Evolutionary conservation across 1,140 invertebrate species (phyloP).

Genomic region (Aphidius ervi): DNA sequence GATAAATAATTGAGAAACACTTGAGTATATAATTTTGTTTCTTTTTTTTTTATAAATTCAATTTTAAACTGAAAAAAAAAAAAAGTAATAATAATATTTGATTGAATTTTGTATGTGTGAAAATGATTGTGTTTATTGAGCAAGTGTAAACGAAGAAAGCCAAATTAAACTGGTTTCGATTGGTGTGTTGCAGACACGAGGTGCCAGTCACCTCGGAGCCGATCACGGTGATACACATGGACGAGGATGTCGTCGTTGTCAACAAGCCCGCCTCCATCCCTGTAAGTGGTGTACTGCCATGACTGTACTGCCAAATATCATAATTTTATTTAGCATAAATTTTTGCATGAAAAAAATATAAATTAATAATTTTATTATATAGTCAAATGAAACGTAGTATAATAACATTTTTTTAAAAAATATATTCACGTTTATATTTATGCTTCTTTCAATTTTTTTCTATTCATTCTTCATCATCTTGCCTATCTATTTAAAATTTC

Average conservation of each 20-base stretch:
- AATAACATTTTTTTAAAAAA: too few species aligned
- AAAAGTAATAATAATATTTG: conserved; percentile 5
- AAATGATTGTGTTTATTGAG: not conserved
- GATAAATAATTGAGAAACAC: too few species aligned
- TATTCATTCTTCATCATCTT: not conserved
- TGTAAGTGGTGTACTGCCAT: conserved; percentile 74
- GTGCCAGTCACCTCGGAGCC: conserved; percentile 90
- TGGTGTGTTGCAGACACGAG: conserved; percentile 87
- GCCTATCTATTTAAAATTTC: not conserved
- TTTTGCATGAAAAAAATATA: too few species aligned
- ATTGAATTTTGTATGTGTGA: conserved; percentile 6
- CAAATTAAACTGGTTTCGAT: conserved; percentile 55
- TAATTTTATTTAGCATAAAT: conserved; percentile 32
- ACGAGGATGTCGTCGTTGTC: conserved; percentile 96
- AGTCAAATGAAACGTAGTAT: too few species aligned
- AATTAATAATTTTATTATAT: too few species aligned
- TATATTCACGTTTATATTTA: too few species aligned
- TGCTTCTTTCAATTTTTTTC: too few species aligned
- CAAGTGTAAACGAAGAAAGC: conserved; percentile 41
- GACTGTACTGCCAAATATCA: conserved; percentile 62
- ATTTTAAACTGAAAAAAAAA: not conserved
- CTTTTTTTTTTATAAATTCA: not conserved
- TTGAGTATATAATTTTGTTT: too few species aligned
- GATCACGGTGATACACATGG: conserved; percentile 94
- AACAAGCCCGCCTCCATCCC: conserved; percentile 99